A percentile compares a stretch with the other conserved stretches of the same genome.
Evolutionary conservation across 1,140 invertebrate genomes (phyloP).

Genomic region (Xylocopa sonorina): DNA sequence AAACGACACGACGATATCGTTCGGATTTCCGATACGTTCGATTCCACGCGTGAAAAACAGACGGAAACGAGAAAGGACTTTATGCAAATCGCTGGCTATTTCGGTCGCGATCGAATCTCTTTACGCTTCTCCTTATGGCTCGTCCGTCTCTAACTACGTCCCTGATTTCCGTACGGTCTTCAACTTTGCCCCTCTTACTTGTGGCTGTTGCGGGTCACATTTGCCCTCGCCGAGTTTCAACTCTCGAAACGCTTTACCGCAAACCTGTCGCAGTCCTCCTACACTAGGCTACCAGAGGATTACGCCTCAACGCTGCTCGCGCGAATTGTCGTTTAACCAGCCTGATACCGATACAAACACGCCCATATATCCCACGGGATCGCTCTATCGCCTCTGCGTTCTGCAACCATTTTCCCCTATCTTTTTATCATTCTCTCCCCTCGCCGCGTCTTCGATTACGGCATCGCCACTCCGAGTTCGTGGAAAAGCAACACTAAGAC

Average conservation of each 20-base stretch:
- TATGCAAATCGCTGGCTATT: background rate
- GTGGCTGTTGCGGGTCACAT: background rate
- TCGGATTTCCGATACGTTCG: constrained; percentile 14
- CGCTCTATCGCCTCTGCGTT: too few species aligned
- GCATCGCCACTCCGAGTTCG: too few species aligned
- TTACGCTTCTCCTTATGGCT: background rate
- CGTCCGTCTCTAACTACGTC: constrained; percentile 22
- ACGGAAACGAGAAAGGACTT: background rate
- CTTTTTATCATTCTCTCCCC: too few species aligned
- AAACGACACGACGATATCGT: constrained; percentile 2
- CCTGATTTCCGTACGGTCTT: constrained; percentile 32
- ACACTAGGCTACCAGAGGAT: background rate
- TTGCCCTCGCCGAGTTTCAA: background rate
- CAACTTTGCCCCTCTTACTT: background rate
- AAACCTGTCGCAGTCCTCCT: background rate
- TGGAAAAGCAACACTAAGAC: too few species aligned
- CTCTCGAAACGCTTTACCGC: background rate
- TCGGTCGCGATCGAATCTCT: background rate
- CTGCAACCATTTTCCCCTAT: too few species aligned
- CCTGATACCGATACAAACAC: background rate
- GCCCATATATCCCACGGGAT: too few species aligned
- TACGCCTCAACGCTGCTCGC: too few species aligned
- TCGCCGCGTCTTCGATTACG: too few species aligned
- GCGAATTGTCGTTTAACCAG: background rate
- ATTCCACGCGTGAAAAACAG: background rate